Conservation (phyloP, 1,140 invertebrate genomes). For the Diprion similis region DNA sequence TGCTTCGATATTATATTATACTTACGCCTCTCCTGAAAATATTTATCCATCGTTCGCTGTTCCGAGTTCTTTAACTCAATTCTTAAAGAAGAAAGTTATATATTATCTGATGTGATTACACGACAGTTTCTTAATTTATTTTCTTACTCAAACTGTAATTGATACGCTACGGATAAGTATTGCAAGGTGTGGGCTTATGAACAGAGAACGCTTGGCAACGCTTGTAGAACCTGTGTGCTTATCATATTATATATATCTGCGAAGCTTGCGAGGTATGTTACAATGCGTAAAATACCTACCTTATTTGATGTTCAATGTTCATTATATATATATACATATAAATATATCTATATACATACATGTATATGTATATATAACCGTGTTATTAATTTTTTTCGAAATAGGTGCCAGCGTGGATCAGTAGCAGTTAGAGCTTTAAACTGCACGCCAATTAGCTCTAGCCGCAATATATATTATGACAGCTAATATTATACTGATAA, state of each 20-base stretch:
- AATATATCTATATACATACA: neutral
- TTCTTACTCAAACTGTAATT: no score
- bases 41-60: neutral
- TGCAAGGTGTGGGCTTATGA: constrained; percentile 2
- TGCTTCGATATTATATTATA: neutral
- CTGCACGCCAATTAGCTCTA: constrained; percentile 7
- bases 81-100: no score
- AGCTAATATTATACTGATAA: neutral
- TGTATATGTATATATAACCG: neutral
- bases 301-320: no score
- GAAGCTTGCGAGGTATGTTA: neutral
- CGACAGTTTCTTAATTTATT: no score
- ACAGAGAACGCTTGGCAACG: constrained; percentile 11
- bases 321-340: constrained; percentile 20
- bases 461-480: neutral
- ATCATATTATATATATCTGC: neutral
- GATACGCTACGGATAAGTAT: neutral
- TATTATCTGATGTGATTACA: no score
- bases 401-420: neutral
- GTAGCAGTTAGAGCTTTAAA: neutral
- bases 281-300: no score
- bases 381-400: constrained; percentile 15
- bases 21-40: neutral
- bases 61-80: no score
- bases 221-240: constrained; percentile 12